Evolutionary conservation across 2,113 vertebrate genomes (phyloP).

Genomic region (Azemiops feae): DNA sequence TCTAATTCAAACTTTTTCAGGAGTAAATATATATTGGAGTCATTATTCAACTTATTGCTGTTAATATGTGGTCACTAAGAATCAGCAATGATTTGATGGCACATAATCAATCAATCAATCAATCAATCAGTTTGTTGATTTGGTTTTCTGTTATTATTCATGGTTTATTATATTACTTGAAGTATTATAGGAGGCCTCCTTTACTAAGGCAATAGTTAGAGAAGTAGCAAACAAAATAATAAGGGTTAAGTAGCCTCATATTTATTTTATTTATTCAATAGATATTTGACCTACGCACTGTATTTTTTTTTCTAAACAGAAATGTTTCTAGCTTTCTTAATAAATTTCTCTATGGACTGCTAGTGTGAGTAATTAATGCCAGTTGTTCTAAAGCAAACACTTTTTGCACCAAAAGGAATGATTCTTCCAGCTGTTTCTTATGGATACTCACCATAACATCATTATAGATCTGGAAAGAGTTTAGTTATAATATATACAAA

Average conservation of each 20-base stretch:
- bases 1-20: background rate
- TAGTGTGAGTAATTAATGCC: background rate
- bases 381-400: background rate
- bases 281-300: background rate
- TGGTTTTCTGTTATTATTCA: background rate
- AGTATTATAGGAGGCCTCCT: background rate
- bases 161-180: background rate
- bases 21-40: background rate
- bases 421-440: background rate
- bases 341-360: background rate
- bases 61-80: background rate
- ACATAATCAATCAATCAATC: background rate
- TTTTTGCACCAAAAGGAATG: background rate
- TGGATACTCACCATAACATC: background rate
- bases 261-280: background rate
- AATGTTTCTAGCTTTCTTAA: background rate
- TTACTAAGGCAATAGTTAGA: background rate
- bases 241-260: background rate
- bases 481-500: background rate
- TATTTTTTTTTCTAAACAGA: background rate
- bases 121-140: background rate
- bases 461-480: background rate
- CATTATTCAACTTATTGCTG: background rate
- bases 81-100: background rate
- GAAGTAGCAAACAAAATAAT: background rate